Percentiles rank a stretch among this genome's conserved stretches.
Conservation (phyloP, 2,113 vertebrate species). For the Cyanoramphus novaezelandiae region DNA sequence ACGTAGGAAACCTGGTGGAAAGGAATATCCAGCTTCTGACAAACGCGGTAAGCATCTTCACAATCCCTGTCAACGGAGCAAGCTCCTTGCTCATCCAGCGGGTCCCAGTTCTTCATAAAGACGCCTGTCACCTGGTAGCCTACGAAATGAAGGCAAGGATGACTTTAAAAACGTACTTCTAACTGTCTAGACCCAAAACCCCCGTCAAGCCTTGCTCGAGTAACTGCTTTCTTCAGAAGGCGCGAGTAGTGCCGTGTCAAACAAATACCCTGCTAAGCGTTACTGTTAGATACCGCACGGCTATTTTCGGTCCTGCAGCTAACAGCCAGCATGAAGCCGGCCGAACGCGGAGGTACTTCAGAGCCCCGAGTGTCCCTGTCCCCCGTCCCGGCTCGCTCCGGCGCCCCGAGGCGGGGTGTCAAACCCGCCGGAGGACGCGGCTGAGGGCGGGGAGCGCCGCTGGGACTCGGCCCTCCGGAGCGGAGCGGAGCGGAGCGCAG, state of each 20-base stretch:
- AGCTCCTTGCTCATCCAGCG: conserved; percentile 84
- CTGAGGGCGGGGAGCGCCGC: no score
- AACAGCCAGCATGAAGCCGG: neutral
- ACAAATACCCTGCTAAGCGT: rapidly evolving
- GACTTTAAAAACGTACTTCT: rapidly evolving
- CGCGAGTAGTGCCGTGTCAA: rapidly evolving
- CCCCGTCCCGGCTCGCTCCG: rapidly evolving
- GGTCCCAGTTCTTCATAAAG: conserved; percentile 98
- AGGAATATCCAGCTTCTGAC: conserved; percentile 84
- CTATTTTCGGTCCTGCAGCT: rapidly evolving
- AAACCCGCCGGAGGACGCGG: neutral
- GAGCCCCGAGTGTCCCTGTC: rapidly evolving
- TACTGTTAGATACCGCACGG: rapidly evolving
- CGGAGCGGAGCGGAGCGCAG: rapidly evolving
- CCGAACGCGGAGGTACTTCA: rapidly evolving
- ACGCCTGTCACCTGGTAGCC: conserved; percentile 92
- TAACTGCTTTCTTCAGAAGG: neutral
- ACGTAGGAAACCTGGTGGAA: conserved; percentile 95
- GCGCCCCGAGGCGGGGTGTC: neutral
- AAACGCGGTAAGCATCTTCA: conserved; percentile 89
- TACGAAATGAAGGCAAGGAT: neutral
- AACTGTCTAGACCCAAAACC: neutral
- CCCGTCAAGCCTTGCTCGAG: rapidly evolving
- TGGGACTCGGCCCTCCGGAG: neutral
- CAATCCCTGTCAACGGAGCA: conserved; percentile 87